Conservation (phyloP, 2,888 invertebrate genomes). For the Drosophila dives region DNA sequence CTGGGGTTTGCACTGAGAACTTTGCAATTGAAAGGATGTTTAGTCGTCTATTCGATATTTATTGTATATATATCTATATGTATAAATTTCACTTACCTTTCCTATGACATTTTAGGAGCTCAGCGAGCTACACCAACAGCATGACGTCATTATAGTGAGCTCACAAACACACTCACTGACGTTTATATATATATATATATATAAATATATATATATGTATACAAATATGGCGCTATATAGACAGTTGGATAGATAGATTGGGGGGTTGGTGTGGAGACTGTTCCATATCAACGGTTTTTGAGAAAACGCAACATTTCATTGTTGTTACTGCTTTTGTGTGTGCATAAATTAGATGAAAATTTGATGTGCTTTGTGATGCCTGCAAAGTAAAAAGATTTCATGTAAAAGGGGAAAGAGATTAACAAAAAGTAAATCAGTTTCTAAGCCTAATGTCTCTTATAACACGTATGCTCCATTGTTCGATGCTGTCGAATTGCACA, state of each 20-base stretch:
- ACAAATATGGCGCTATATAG: constrained; percentile 16
- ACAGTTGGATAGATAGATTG: constrained; percentile 42
- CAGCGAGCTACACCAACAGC: constrained; percentile 49
- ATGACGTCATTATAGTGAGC: constrained; percentile 52
- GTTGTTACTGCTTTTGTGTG: constrained; percentile 26
- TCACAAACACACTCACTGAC: constrained; percentile 17
- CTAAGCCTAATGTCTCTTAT: constrained; percentile 23
- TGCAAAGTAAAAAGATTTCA: constrained; percentile 50
- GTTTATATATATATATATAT: constrained; percentile 30
- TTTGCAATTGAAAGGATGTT: constrained; percentile 59
- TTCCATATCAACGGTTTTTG: constrained; percentile 63
- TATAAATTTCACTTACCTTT: constrained; percentile 63
- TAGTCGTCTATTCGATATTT: neutral
- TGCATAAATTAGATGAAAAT: constrained; percentile 61
- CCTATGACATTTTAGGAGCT: constrained; percentile 38
- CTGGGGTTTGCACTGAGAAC: constrained; percentile 55
- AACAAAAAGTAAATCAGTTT: constrained; percentile 23
- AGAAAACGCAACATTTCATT: constrained; percentile 71
- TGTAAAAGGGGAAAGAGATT: constrained; percentile 29
- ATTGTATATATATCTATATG: neutral
- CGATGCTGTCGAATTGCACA: constrained; percentile 24
- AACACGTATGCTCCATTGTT: constrained; percentile 73
- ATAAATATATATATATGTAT: constrained; percentile 27
- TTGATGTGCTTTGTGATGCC: constrained; percentile 48
- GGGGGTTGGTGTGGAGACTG: constrained; percentile 49